phyloP scores from a whole-genome alignment of 2,113 vertebrate species.

The Cavia porcellus region DNA sequence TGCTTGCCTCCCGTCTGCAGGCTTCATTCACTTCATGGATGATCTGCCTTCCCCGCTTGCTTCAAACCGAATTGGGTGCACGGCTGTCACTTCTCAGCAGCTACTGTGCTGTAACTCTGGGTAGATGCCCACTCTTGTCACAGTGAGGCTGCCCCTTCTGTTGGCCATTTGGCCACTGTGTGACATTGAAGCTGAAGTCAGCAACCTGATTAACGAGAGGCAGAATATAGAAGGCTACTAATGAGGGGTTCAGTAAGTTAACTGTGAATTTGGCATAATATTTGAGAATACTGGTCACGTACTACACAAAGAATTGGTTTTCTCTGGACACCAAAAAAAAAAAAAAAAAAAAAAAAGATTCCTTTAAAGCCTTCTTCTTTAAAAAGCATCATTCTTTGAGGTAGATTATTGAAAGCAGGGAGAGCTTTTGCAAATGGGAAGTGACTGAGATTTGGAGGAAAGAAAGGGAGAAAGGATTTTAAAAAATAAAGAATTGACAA shows the following conservation, averaged over 20 bases:
- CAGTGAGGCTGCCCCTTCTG: slow-evolving; percentile 58
- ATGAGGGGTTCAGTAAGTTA: slow-evolving; percentile 40
- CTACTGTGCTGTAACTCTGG: neutral
- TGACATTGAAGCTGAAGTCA: neutral
- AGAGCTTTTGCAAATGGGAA: neutral
- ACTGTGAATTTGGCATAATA: neutral
- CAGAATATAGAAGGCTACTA: neutral
- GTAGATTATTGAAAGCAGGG: neutral
- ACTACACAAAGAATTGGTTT: neutral
- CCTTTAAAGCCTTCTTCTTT: neutral
- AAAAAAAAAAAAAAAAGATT: neutral
- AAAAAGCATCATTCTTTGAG: neutral
- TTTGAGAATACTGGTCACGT: neutral
- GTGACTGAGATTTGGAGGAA: neutral
- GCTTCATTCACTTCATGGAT: neutral
- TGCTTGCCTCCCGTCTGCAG: neutral
- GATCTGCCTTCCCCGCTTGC: neutral
- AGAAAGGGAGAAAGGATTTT: neutral
- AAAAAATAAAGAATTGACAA: neutral
- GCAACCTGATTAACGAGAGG: slow-evolving; percentile 50
- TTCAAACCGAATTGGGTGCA: neutral
- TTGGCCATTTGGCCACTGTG: slow-evolving; percentile 51
- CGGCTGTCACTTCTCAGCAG: neutral
- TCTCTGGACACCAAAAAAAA: neutral
- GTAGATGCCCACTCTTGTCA: neutral